Evolutionary conservation across 2,113 vertebrate species (phyloP), one percentile per base, ranked within the genome.

Genomic region (Oplegnathus fasciatus): DNA sequence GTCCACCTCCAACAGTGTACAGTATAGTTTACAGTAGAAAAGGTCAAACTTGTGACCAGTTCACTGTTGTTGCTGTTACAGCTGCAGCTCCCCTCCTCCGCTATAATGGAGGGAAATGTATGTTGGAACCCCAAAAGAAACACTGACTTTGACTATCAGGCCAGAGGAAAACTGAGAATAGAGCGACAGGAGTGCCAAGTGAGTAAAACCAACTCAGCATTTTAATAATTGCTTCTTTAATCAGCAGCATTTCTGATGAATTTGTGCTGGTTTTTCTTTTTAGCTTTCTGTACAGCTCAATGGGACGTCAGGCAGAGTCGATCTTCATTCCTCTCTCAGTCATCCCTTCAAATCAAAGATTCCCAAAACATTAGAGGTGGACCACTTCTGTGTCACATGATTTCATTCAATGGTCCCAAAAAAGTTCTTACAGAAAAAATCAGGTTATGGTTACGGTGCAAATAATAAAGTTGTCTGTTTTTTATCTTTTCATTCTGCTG

Each of bases 161-260:
- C 93, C 66, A 91, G 62, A 50, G 88, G 92, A 34, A 95, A 87
- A 89, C 81, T 95, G 37, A 58, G 80, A 65, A 4, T 96, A 66
- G 91, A 95, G 82, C 86, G 89, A 40, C 95, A 93, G 0, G 93
- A 93, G 20, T 95, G 95, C 61, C 93, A 95, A 93, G 97, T 97
- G 82, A 94, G 96, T 96, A 61, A 93, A 95, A 54, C 24, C 24
- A 32, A 20, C 37, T 62, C 2, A 32, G 8, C 22, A 2, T 83
- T 75, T 80, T 32, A 26, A 54, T 28, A 11, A 2, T 30, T 66
- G 24, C 1, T 18, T 75, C 14, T 60, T 83, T 64, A 7, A 40
- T n/a, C 13, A 17, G 24, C 9, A 11, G 40, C 26, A 8, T 83
- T 75, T 77, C 0, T 78, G n/a, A 7, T 55, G n/a, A 15, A 55